These are phyloP conservation scores for Lepidurus packardi DNA, from an alignment of 1,140 invertebrate species.

Conservation along the genomic window DNA sequence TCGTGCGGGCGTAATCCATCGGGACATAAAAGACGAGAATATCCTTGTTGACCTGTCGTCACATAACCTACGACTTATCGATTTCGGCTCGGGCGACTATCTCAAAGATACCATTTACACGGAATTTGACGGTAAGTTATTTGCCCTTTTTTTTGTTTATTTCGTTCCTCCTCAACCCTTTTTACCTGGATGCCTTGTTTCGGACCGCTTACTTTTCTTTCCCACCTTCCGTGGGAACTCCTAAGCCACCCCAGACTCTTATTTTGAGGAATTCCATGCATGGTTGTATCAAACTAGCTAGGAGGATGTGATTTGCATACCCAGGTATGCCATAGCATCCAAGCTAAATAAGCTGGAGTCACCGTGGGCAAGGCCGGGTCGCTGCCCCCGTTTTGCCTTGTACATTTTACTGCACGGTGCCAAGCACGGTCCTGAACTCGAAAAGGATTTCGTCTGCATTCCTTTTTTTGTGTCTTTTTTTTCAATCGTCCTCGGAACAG, in stretches of 20 bases:
- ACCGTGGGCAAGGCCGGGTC: slow-evolving; percentile 12
- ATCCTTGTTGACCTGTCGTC: slow-evolving; percentile 58
- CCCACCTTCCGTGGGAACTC: background rate
- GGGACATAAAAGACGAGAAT: slow-evolving; percentile 65
- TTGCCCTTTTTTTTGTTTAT: slow-evolving; percentile 20
- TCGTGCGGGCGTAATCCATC: slow-evolving; percentile 52
- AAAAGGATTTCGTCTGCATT: no score
- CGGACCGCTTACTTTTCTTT: background rate
- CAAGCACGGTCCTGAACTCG: background rate
- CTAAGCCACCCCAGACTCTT: background rate
- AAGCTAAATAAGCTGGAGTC: background rate
- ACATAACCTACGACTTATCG: slow-evolving; percentile 53
- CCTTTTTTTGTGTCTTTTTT: no score
- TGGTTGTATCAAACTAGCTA: background rate
- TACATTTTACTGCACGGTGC: background rate
- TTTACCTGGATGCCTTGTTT: background rate
- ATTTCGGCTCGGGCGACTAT: slow-evolving; percentile 62
- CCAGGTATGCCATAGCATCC: background rate
- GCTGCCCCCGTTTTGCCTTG: slow-evolving; percentile 8
- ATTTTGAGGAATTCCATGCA: background rate
- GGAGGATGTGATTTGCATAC: background rate
- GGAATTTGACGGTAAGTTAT: slow-evolving; percentile 60
- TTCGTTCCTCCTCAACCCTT: background rate
- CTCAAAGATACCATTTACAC: slow-evolving; percentile 55
- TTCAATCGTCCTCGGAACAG: no score